Evolutionary conservation across 2,113 vertebrate genomes (phyloP), one percentile per base, ranked within the genome.

Genomic region (Ursus arctos): DNA sequence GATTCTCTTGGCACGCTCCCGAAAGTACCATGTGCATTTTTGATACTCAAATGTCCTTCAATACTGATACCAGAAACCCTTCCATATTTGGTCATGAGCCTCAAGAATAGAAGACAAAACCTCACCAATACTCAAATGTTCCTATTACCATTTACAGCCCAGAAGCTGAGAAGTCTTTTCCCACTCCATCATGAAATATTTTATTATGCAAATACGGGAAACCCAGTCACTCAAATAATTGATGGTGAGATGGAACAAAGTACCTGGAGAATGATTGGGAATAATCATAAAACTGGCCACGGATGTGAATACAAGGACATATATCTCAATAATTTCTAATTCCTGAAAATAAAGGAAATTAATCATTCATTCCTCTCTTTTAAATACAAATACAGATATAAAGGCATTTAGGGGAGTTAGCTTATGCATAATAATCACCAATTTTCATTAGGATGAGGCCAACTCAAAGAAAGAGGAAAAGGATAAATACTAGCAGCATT

Each of bases 391-490:
- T 63, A 57, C 65, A 93, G 57, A 82, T 74, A 90, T 69, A 98
- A 97, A 91, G 80, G 43, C 15, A 76, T 86, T 95, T 95, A 84
- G 16, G 93, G 7, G 21, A 83, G 12, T 83, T 92, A 90, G 33
- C 36, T 21, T 81, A 59, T 92, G 26, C 19, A 65, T 83, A 14
- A 61, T 77, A 92, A 90, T 89, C 83, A 95, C 53, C 67, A 93
- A 47, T n/a, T 90, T 96, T 93, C 55, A 86, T 88, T 96, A 83
- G 2, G 28, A 61, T 53, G 85, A 85, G 92, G 91, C 94, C 97
- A 97, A 71, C 36, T 74, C 97, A 91, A 94, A 94, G 86, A 91
- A 92, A 97, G 84, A 97, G 97, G 40, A 88, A 63, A 97, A 97
- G 95, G 95, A 88, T 80, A 94, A 97, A 97, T 93, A n/a, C 59